These are phyloP conservation scores for Sebastiscus tertius DNA, from an alignment of 2,797 vertebrate genomes.

Conservation along the genomic window DNA sequence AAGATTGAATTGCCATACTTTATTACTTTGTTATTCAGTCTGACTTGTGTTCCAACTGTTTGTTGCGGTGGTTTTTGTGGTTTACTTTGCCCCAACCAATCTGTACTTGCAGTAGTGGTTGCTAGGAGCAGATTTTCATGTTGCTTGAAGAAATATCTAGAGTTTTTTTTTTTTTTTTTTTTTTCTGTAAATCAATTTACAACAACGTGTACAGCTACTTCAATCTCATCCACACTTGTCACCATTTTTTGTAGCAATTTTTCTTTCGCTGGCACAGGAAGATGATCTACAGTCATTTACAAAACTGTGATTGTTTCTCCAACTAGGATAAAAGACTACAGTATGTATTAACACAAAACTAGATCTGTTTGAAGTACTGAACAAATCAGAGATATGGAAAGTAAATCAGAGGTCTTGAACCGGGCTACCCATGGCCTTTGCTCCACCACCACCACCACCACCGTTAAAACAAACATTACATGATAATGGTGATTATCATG, in stretches of 20 bases:
- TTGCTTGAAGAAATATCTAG: not conserved
- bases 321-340: not conserved
- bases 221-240: too few relatives aligned
- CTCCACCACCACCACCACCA: not conserved
- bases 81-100: not conserved
- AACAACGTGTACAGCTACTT: not conserved
- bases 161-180: too few relatives aligned
- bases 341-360: too few relatives aligned
- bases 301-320: not conserved
- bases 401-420: not conserved
- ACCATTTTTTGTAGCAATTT: too few relatives aligned
- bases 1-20: not conserved
- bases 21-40: not conserved
- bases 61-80: not conserved
- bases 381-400: not conserved
- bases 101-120: not conserved
- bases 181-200: not conserved
- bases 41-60: not conserved
- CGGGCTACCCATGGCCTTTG: not conserved
- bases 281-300: not conserved
- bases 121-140: not conserved
- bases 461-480: not conserved
- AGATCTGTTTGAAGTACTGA: not conserved
- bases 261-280: too few relatives aligned
- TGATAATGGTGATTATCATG: not conserved